Conservation (phyloP, 2,888 invertebrate genomes). For the Dryobotodes eremita region DNA sequence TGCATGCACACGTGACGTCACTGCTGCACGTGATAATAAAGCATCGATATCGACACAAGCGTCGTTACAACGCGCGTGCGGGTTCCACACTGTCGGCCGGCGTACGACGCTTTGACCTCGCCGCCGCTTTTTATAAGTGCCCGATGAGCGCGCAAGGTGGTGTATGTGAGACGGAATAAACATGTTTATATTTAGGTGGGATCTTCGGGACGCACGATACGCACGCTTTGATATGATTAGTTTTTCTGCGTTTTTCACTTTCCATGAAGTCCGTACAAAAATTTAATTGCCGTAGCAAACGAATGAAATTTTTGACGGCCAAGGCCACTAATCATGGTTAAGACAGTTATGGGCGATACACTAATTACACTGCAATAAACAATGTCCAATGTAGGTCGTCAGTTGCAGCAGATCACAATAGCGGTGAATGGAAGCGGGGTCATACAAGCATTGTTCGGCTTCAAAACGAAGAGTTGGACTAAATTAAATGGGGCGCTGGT, state of each 20-base stretch:
- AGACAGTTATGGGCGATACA: conserved; percentile 57
- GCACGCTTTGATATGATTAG: conserved; percentile 68
- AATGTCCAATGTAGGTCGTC: conserved; percentile 80
- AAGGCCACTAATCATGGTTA: conserved; percentile 63
- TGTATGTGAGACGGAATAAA: conserved; percentile 82
- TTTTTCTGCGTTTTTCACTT: conserved; percentile 57
- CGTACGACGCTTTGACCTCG: conserved; percentile 86
- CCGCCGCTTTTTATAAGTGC: conserved; percentile 89
- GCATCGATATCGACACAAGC: conserved; percentile 85
- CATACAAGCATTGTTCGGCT: conserved; percentile 81
- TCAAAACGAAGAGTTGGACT: conserved; percentile 73
- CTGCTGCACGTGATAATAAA: conserved; percentile 86
- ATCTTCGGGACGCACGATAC: conserved; percentile 77
- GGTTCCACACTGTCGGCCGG: conserved; percentile 85
- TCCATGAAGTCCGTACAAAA: conserved; percentile 42
- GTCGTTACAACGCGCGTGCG: conserved; percentile 88
- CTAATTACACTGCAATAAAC: conserved; percentile 75
- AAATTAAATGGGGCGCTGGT: conserved; percentile 81
- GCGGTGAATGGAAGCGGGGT: conserved; percentile 79
- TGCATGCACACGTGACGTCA: conserved; percentile 86
- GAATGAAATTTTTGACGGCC: conserved; percentile 56
- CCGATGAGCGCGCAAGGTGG: conserved; percentile 87
- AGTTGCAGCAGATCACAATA: conserved; percentile 78
- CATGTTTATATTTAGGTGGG: conserved; percentile 86
- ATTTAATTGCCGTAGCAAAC: conserved; percentile 30